phyloP scores from a whole-genome alignment of 2,113 vertebrate genomes.

The Anoura caudifer region DNA sequence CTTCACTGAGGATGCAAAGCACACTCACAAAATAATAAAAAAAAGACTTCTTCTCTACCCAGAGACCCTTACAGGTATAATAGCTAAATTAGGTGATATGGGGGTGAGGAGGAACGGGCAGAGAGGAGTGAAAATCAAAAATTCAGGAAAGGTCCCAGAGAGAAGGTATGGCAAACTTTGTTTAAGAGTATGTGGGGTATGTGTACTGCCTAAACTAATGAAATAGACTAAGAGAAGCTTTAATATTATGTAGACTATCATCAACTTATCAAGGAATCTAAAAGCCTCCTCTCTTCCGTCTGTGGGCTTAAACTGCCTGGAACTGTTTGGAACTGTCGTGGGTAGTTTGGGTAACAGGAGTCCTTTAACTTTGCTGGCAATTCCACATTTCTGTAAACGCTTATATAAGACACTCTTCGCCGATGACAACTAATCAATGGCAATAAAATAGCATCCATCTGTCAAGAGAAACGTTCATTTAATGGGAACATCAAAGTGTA shows the following conservation, averaged over 20 bases:
- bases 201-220: not conserved
- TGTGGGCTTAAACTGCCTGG: not conserved
- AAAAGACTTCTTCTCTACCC: not conserved
- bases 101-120: not conserved
- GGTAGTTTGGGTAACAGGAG: not conserved
- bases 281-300: not conserved
- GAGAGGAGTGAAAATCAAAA: not conserved
- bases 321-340: not conserved
- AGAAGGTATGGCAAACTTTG: not conserved
- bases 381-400: not conserved
- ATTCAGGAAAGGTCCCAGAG: not conserved
- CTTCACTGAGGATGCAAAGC: not conserved
- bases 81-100: not conserved
- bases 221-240: not conserved
- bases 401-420: not conserved
- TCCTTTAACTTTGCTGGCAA: not conserved
- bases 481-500: not conserved
- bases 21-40: not conserved
- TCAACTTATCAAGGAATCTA: not conserved
- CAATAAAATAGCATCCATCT: not conserved
- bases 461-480: conserved; percentile 21
- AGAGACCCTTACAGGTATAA: not conserved
- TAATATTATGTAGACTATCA: not conserved
- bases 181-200: not conserved
- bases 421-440: not conserved